Conservation (phyloP, 2,888 invertebrate genomes). For the Eupeodes luniger region DNA sequence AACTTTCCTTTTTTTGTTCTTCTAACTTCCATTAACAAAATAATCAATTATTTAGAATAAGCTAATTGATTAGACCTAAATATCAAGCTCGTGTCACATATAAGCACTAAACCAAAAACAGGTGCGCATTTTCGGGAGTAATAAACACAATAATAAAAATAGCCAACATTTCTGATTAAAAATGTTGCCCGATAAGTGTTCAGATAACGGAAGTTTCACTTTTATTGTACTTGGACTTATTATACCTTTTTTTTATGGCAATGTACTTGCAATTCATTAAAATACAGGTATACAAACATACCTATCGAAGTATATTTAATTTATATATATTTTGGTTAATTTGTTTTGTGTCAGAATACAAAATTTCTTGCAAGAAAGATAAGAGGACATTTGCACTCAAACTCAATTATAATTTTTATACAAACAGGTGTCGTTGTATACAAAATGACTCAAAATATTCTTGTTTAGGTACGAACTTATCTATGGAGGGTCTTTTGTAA, state of each 20-base stretch:
- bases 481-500: not conserved
- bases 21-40: too few species aligned
- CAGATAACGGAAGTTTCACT: slow-evolving; percentile 33
- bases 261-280: not conserved
- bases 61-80: not conserved
- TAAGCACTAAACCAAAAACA: not conserved
- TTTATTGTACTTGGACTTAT: slow-evolving; percentile 20
- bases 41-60: too few species aligned
- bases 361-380: not conserved
- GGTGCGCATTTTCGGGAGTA: slow-evolving; percentile 39
- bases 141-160: slow-evolving; percentile 1
- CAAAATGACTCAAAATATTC: slow-evolving; percentile 24
- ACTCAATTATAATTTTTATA: not conserved
- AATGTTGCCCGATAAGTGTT: slow-evolving; percentile 7
- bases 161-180: not conserved
- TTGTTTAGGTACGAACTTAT: not conserved
- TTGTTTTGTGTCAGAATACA: not conserved
- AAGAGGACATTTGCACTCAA: slow-evolving; percentile 21
- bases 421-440: slow-evolving; percentile 18
- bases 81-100: not conserved
- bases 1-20: too few species aligned
- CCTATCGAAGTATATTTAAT: too few species aligned
- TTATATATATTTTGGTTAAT: not conserved
- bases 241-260: slow-evolving; percentile 1
- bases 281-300: not conserved